These are phyloP conservation scores for Tryphoninae sp. DNA, from an alignment of 2,888 invertebrate genomes.

Conservation along the genomic window DNA sequence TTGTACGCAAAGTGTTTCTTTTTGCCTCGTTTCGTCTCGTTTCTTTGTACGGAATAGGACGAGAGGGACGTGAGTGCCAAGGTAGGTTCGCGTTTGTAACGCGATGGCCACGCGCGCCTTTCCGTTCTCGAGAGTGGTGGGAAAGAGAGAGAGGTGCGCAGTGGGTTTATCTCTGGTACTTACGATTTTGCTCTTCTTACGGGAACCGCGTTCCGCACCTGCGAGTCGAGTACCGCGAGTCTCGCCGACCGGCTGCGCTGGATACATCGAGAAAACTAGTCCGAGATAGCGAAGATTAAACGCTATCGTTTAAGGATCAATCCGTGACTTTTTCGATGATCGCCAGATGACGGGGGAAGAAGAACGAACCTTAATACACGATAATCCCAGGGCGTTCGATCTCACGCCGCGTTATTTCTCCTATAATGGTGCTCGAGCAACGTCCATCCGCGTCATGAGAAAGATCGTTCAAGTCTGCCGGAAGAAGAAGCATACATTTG, in stretches of 20 bases:
- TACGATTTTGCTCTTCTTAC: constrained; percentile 54
- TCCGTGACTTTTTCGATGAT: constrained; percentile 43
- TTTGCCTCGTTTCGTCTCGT: neutral
- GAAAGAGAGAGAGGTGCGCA: constrained; percentile 4
- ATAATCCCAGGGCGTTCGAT: constrained; percentile 49
- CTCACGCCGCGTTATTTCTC: constrained; percentile 35
- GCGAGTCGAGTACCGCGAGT: constrained; percentile 5
- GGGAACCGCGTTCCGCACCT: constrained; percentile 45
- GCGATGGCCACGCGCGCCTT: constrained; percentile 45
- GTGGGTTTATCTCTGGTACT: constrained; percentile 55
- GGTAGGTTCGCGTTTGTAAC: constrained; percentile 60
- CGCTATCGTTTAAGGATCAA: constrained; percentile 56
- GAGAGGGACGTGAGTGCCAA: constrained; percentile 43
- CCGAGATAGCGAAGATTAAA: constrained; percentile 59
- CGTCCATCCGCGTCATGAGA: constrained; percentile 20
- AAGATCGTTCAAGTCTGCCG: constrained; percentile 32
- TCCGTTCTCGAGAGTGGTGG: constrained; percentile 25
- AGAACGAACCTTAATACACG: constrained; percentile 26
- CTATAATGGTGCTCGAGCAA: neutral
- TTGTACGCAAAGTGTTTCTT: constrained; percentile 44
- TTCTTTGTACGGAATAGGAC: constrained; percentile 29
- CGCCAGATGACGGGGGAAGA: constrained; percentile 28
- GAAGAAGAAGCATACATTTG: constrained; percentile 20
- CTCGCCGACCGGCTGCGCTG: constrained; percentile 4
- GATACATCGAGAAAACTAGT: constrained; percentile 52